A percentile compares a stretch with the other conserved stretches of the same genome.
Conservation (phyloP, 2,113 vertebrate genomes). For the Gallinago paraguaiae region DNA sequence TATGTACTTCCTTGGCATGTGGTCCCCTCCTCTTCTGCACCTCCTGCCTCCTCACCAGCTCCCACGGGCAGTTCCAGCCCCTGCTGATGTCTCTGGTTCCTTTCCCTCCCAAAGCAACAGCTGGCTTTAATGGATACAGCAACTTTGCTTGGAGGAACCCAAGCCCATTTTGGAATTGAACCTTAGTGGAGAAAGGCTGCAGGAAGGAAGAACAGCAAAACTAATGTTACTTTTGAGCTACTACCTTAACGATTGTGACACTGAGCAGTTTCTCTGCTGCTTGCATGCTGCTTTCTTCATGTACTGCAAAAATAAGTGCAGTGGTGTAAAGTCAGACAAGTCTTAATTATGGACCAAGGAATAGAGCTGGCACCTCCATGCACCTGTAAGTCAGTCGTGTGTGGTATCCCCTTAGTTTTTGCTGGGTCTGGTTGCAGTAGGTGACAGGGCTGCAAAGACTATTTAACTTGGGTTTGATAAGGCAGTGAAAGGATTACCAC, state of each 20-base stretch:
- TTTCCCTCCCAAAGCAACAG: neutral
- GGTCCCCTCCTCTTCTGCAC: neutral
- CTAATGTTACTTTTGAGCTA: neutral
- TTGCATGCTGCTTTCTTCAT: neutral
- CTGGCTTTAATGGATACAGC: neutral
- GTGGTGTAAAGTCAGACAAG: neutral
- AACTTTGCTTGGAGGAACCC: neutral
- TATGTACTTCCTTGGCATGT: neutral
- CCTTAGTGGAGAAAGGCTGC: neutral
- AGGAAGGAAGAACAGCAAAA: neutral
- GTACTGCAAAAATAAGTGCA: neutral
- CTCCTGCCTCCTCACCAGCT: neutral
- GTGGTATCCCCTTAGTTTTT: neutral
- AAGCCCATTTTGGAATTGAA: no score
- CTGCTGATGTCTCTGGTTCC: neutral
- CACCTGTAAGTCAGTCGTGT: neutral
- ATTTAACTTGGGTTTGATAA: neutral
- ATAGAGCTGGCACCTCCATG: neutral
- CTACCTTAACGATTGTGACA: neutral
- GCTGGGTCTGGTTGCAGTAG: neutral
- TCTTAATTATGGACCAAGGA: neutral
- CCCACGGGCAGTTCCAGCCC: neutral
- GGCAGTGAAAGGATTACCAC: neutral
- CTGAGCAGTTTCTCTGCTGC: neutral
- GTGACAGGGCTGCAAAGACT: neutral